Evolutionary conservation across 2,113 vertebrate species (phyloP).

Genomic region (Ahaetulla prasina): DNA sequence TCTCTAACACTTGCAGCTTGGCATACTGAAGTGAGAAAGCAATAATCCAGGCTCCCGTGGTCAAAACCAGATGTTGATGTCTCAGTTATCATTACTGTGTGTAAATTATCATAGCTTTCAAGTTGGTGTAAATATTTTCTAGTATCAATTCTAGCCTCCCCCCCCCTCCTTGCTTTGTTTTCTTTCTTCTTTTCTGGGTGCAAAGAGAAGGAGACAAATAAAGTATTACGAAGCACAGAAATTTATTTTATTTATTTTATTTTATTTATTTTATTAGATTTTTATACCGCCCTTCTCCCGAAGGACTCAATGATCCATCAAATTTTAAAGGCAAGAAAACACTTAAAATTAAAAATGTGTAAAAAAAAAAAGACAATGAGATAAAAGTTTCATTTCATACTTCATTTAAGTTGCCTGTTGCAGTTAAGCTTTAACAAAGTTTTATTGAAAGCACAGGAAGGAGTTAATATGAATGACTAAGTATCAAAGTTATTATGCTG

Average conservation of each 20-base stretch:
- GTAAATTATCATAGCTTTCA: not conserved
- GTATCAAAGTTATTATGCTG: not conserved
- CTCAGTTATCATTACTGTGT: not conserved
- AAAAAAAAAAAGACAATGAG: not conserved
- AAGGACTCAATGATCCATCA: slow-evolving; percentile 21
- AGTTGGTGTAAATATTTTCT: not conserved
- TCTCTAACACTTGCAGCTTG: not conserved
- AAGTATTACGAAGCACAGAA: not conserved
- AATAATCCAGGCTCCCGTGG: not conserved
- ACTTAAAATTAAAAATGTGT: not conserved
- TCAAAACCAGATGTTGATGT: slow-evolving; percentile 27
- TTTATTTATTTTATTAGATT: no score
- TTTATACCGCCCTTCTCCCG: no score
- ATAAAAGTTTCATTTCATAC: not conserved
- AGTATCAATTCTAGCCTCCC: not conserved
- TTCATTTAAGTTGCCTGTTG: not conserved
- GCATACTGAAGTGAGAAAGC: slow-evolving; percentile 13
- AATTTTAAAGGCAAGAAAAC: not conserved
- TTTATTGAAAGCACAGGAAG: not conserved
- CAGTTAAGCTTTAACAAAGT: not conserved
- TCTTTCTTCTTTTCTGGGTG: not conserved
- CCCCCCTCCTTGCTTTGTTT: not conserved
- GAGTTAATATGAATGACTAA: not conserved
- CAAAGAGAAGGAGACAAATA: not conserved
- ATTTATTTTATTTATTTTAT: no score